These are phyloP conservation scores for Pteropus alecto DNA, from an alignment of 2,113 vertebrate genomes.

Conservation along the genomic window DNA sequence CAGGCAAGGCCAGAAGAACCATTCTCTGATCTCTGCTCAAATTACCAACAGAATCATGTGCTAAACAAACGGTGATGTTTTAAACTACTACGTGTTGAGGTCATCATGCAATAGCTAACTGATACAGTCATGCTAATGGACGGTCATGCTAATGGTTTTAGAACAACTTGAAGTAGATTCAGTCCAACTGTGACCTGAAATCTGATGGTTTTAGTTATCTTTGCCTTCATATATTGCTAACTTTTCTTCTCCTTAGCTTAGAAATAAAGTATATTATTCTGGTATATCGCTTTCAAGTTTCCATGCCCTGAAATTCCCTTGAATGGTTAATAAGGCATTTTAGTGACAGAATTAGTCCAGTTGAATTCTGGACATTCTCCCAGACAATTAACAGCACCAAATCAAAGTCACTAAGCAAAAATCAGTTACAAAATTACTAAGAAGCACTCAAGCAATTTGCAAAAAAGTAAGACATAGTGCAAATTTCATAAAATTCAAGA, in stretches of 20 bases:
- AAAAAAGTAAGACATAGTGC: neutral
- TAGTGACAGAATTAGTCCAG: neutral
- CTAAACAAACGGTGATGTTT: neutral
- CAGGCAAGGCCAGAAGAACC: neutral
- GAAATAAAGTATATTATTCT: neutral
- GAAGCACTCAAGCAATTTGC: neutral
- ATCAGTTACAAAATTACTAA: neutral
- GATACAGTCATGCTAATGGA: neutral
- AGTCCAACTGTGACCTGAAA: neutral
- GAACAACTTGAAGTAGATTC: neutral
- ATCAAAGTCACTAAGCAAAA: neutral
- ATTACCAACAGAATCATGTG: neutral
- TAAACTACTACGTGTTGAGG: neutral
- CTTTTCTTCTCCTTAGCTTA: neutral
- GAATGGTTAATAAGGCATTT: neutral
- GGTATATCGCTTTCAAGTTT: neutral
- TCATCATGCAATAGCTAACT: neutral
- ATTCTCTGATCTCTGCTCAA: neutral
- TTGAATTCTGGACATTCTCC: neutral
- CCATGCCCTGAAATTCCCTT: neutral
- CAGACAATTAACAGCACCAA: neutral
- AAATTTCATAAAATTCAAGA: neutral
- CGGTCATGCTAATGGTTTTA: neutral
- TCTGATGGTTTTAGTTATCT: neutral
- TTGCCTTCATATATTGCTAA: neutral